Evolutionary conservation across 2,888 invertebrate genomes (phyloP), one percentile per base, ranked within the genome.

Genomic region (Meteorus cinctellus): DNA sequence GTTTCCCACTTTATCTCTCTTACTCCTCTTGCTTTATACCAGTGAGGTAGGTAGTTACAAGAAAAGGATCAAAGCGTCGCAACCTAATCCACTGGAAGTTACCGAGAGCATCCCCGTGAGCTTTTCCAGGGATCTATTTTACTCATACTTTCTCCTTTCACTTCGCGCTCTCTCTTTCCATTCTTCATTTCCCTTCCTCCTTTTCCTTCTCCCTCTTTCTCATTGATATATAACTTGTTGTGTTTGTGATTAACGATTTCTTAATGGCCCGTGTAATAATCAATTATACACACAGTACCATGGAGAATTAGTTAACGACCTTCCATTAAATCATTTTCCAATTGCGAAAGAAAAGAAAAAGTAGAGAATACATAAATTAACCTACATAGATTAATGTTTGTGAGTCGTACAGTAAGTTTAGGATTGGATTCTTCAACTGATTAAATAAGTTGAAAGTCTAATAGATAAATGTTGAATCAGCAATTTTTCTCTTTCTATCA

Each of bases 241-340:
- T 86, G 86, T 87, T 83, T 82, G 85, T 87, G 88, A 88, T 89
- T 88, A 89, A 88, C 88, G 88, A 86, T 88, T 87, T 88, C 87
- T 87, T 88, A 89, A 89, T 89, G 88, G 88, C 82, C 86, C 88
- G 88, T 88, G 88, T 88, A 88, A 89, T 88, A 88, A 88, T 88
- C 87, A 85, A 89, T 89, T 88, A 88, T 65, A 34, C 51, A 19
- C 45, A 60, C 45, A 51, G 59, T 14, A 34, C 19, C 19, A 55
- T 31, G 14, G 29, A 10, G 14, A 65, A 72, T 72, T 72, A 63
- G 63, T 65, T 72, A 72, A 65, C 65, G 48, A 63, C n/a, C n/a
- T 36, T n/a, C n/a, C 8, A 59, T 59, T 59, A 55, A 59, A 34
- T 36, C 36, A 36, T 19, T 55, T 48, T 48, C 12, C 55, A 27